phyloP scores from a whole-genome alignment of 2,797 vertebrate genomes.

The Zenarchopterus dispar region DNA sequence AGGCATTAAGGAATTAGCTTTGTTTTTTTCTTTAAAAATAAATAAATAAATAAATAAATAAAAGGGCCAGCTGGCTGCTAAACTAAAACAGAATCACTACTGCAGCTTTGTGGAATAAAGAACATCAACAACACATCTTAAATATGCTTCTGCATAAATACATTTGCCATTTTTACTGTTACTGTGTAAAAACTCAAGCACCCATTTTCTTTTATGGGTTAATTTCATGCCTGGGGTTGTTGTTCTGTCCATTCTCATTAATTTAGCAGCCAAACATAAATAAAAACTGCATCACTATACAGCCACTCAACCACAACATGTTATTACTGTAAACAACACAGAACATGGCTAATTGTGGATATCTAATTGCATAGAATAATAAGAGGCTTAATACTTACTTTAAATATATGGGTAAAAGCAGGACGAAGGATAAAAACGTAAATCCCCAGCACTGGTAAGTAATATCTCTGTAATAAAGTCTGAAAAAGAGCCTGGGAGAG shows the following conservation, averaged over 20 bases:
- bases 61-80: not conserved
- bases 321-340: constrained; percentile 21
- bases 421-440: not conserved
- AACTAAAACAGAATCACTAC: not conserved
- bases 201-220: constrained; percentile 6
- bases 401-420: not conserved
- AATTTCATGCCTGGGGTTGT: constrained; percentile 21
- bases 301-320: constrained; percentile 24
- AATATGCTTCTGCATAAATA: not conserved
- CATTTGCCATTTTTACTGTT: not conserved
- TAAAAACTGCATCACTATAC: constrained; percentile 9
- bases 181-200: not conserved
- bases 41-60: too few relatives aligned
- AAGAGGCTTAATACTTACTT: constrained; percentile 12
- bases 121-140: not conserved
- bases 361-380: constrained; percentile 30
- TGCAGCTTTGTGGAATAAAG: not conserved
- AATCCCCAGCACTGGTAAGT: too few relatives aligned
- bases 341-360: constrained; percentile 37
- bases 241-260: constrained; percentile 12
- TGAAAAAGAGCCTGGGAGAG: not conserved
- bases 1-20: too few relatives aligned
- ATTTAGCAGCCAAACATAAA: constrained; percentile 16
- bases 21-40: too few relatives aligned
- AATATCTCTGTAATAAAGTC: too few relatives aligned